phyloP scores from a whole-genome alignment of 2,797 vertebrate genomes.

The Microctenopoma steveboyesi region DNA sequence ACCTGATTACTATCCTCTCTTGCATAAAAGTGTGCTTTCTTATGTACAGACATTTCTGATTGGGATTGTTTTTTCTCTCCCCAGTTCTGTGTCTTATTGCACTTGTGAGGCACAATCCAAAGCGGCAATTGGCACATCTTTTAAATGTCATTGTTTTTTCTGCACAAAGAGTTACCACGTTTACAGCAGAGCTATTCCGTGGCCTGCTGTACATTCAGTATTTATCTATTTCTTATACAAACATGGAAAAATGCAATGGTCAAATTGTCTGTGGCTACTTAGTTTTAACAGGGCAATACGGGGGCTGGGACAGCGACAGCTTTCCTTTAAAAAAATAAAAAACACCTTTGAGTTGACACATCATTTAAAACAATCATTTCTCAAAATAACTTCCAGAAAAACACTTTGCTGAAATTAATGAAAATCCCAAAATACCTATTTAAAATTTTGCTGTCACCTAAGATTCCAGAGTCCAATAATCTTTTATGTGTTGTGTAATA shows the following conservation, averaged over 20 bases:
- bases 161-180: not conserved
- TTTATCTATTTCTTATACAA: constrained; percentile 9
- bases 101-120: constrained; percentile 9
- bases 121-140: constrained; percentile 26
- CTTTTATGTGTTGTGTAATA: constrained; percentile 11
- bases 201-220: constrained; percentile 14
- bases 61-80: not conserved
- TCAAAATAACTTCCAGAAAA: too few relatives aligned
- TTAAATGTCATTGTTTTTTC: constrained; percentile 1
- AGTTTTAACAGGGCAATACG: not conserved
- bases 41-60: constrained; percentile 5
- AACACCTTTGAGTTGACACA: not conserved
- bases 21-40: constrained; percentile 32
- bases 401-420: not conserved
- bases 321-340: not conserved
- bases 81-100: constrained; percentile 4
- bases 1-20: constrained; percentile 12
- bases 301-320: too few relatives aligned
- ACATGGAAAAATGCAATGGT: constrained; percentile 7
- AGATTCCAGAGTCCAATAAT: not conserved
- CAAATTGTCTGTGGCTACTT: not conserved
- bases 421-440: constrained; percentile 1
- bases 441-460: not conserved
- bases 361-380: not conserved
- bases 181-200: too few relatives aligned